These are phyloP conservation scores for Thamnaconus septentrionalis DNA, from an alignment of 2,113 vertebrate species.

Conservation along the genomic window DNA sequence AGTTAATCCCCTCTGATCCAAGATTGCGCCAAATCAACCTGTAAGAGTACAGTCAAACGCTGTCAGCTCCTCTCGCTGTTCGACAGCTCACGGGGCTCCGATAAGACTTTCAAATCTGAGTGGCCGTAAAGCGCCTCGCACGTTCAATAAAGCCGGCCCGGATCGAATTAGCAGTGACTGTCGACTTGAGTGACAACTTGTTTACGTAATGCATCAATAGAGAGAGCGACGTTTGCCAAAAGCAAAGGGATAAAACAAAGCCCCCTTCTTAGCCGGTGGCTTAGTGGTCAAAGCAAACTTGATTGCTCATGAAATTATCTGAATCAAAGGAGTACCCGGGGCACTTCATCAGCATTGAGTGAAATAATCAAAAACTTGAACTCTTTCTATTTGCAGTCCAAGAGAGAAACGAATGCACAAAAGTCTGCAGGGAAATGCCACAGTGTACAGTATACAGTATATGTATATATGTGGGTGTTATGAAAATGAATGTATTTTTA, in stretches of 20 bases:
- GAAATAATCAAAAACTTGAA: slow-evolving; percentile 16
- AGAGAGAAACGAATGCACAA: slow-evolving; percentile 10
- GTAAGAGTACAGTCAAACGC: slow-evolving; percentile 11
- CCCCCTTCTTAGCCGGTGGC: slow-evolving; percentile 31
- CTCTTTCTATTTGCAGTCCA: slow-evolving; percentile 9
- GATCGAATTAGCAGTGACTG: slow-evolving; percentile 62
- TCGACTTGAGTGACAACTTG: slow-evolving; percentile 67
- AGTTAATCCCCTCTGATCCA: slow-evolving; percentile 25
- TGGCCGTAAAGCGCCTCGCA: slow-evolving; percentile 38
- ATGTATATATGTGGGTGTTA: not conserved
- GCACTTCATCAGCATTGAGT: slow-evolving; percentile 33
- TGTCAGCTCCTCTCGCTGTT: slow-evolving; percentile 12
- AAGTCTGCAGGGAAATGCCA: not conserved
- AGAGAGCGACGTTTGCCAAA: slow-evolving; percentile 56
- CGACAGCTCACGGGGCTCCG: slow-evolving; percentile 28
- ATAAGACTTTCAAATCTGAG: slow-evolving; percentile 50
- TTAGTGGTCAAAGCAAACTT: slow-evolving; percentile 44
- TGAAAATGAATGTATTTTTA: not conserved
- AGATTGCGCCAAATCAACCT: slow-evolving; percentile 22
- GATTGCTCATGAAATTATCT: slow-evolving; percentile 42
- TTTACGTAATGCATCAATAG: slow-evolving; percentile 57
- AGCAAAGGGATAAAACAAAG: slow-evolving; percentile 48
- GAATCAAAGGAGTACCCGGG: slow-evolving; percentile 26
- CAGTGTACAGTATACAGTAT: not conserved
- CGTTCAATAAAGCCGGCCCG: slow-evolving; percentile 47